Evolutionary conservation across 1,140 invertebrate genomes (phyloP), one percentile per base, ranked within the genome.

Genomic region (Hyposmocoma kahamanoa): DNA sequence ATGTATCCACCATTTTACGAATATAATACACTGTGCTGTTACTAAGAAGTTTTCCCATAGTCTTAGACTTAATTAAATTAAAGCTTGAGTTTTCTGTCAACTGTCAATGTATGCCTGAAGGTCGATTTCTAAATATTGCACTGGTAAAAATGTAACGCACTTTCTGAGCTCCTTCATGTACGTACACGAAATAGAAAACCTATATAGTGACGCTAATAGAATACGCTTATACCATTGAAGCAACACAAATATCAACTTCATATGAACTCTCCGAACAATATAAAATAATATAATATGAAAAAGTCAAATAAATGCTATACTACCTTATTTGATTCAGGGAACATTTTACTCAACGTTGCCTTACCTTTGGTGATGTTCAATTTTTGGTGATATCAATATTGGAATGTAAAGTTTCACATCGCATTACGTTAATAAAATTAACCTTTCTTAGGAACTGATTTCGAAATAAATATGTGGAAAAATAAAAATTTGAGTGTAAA

Each of bases 271-370:
- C 47, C 45, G 47, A 50, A 46, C 50, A 51, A 15, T 50, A 56
- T 51, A 38, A 60, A 42, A 45, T 50, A 53, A 57, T 56, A 59
- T 62, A 50, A 66, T n/a, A n/a, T 59, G 59, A 51, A 50, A 59
- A 72, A 84, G 83, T 87, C 85, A 86, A 84, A 87, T 87, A 87
- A 87, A 87, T 86, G 78, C 80, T 86, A 86, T 84, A 87, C 84
- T 87, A 87, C 84, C 84, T 84, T 84, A 61, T 50, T 59, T 53
- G 58, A 59, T 72, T 73, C 59, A 57, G 55, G 62, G 62, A 69
- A 74, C 64, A 72, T 64, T 68, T 68, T 60, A 61, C 63, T 63
- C 64, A 69, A 72, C 65, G 67, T 60, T 65, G 53, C 53, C 80
- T 84, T 84, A 84, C 80, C 80, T 84, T 84, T 73, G 70, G 61